A percentile compares a stretch with the other conserved stretches of the same genome.
Conservation (phyloP, 1,140 invertebrate species). For the Papilio aristodemus region DNA sequence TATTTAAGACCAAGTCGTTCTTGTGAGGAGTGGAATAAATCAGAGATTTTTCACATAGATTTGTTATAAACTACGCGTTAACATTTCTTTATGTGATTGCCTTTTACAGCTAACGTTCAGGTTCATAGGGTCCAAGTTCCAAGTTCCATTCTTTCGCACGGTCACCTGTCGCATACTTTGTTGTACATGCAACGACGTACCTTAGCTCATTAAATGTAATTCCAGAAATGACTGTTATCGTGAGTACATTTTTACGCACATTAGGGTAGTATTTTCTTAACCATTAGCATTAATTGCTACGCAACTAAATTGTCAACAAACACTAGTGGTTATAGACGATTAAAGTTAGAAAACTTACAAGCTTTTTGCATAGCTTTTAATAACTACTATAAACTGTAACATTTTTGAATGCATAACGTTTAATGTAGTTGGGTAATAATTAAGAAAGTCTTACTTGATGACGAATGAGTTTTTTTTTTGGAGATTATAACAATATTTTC, state of each 20-base stretch:
- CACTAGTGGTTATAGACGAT: slow-evolving; percentile 21
- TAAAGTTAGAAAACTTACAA: slow-evolving; percentile 3
- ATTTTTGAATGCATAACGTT: neutral
- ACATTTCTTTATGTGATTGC: slow-evolving; percentile 10
- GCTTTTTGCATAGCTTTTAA: slow-evolving; percentile 16
- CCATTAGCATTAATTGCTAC: slow-evolving; percentile 14
- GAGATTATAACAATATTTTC: too few species aligned
- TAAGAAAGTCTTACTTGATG: neutral
- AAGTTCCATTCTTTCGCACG: slow-evolving; percentile 16
- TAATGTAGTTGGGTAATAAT: neutral
- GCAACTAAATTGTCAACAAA: slow-evolving; percentile 7
- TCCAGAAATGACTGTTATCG: neutral
- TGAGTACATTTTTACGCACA: slow-evolving; percentile 19
- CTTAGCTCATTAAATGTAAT: slow-evolving; percentile 18
- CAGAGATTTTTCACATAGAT: slow-evolving; percentile 3
- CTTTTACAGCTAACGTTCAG: slow-evolving; percentile 16
- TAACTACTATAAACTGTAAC: slow-evolving; percentile 5
- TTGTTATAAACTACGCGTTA: neutral
- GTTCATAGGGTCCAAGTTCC: slow-evolving; percentile 21
- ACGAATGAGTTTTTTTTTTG: neutral
- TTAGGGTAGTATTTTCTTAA: neutral
- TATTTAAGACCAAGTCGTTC: slow-evolving; percentile 10
- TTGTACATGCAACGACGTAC: neutral
- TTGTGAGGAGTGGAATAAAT: slow-evolving; percentile 14
- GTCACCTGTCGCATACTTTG: neutral